phyloP scores from a whole-genome alignment of 2,113 vertebrate genomes.

The Psettodes erumei region DNA sequence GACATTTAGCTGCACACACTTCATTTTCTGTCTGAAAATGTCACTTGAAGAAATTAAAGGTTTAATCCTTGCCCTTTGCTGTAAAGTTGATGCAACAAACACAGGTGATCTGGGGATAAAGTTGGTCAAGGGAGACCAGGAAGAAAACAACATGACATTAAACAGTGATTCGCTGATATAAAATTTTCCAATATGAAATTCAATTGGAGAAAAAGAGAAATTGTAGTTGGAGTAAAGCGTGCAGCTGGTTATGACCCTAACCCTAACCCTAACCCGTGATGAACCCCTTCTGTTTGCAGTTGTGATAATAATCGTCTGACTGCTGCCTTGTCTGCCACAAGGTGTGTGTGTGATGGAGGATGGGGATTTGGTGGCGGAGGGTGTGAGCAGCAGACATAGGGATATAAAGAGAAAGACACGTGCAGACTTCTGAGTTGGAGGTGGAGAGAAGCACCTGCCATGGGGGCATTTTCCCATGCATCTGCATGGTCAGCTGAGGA shows the following conservation, averaged over 20 bases:
- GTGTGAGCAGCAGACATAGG: constrained; percentile 23
- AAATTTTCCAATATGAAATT: too few species aligned
- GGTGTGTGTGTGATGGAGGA: constrained; percentile 11
- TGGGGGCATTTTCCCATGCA: constrained; percentile 5
- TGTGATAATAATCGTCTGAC: constrained; percentile 27
- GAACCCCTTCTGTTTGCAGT: constrained; percentile 8
- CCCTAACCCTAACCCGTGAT: too few species aligned
- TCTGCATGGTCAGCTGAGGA: constrained; percentile 53
- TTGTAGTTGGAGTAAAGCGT: background rate
- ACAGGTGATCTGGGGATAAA: background rate
- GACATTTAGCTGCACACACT: constrained; percentile 62
- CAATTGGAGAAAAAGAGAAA: background rate
- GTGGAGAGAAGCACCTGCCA: constrained; percentile 10
- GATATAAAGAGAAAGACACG: constrained; percentile 57
- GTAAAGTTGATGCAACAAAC: constrained; percentile 12
- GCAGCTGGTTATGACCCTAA: constrained; percentile 6
- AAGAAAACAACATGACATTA: background rate
- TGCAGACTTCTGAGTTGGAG: constrained; percentile 44
- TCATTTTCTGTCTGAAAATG: constrained; percentile 63
- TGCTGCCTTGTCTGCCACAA: constrained; percentile 17
- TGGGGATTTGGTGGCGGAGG: background rate
- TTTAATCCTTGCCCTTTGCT: constrained; percentile 40
- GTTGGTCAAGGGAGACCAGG: background rate
- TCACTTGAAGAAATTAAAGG: constrained; percentile 53
- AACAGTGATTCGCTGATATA: background rate